Evolutionary conservation across 2,888 invertebrate species (phyloP), one percentile per base, ranked within the genome.

Genomic region (Trachelus troglodyta): DNA sequence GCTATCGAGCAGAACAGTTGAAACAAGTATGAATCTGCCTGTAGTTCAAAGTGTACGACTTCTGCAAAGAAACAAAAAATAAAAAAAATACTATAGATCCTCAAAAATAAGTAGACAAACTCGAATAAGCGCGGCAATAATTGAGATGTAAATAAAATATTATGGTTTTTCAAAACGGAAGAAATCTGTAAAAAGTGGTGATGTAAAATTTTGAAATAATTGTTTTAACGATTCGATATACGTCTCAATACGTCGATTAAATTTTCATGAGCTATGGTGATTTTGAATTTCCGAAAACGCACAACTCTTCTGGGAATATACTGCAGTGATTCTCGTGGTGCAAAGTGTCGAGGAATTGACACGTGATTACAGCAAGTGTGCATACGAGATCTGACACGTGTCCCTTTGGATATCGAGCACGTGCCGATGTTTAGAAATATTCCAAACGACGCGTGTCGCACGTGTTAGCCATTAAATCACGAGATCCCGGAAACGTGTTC

Each of bases 341-440:
- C 74, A 71, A 71, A 74, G 75, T 31, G 75, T 30, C 69, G 33
- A 11, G 69, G 33, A 73, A 69, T 73, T 37, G 74, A 76, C 68
- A 77, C 79, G 79, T 71, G 68, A 78, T 69, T 15, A 31, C 74
- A 71, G 74, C 34, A 68, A 79, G 75, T 73, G 69, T 34, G 69
- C n/a, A 69, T 56, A 77, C 76, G 75, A 6, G 69, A 37, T 33
- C 40, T 73, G 77, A 75, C 81, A 81, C 81, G 81, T 80, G 81
- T 69, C 34, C 56, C 76, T 75, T 35, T 56, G 69, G 75, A 75
- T 33, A 56, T 76, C 56, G 56, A 84, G 74, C 90, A 90, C 90
- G 90, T 89, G 90, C 74, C 86, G 76, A 35, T 87, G 87, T 89
- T 89, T 89, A 82, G 79, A 86, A 81, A 85, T 79, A 88, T 87